Evolutionary conservation across 2,888 invertebrate species (phyloP), one percentile per base, ranked within the genome.

Genomic region (Phyllotreta striolata): DNA sequence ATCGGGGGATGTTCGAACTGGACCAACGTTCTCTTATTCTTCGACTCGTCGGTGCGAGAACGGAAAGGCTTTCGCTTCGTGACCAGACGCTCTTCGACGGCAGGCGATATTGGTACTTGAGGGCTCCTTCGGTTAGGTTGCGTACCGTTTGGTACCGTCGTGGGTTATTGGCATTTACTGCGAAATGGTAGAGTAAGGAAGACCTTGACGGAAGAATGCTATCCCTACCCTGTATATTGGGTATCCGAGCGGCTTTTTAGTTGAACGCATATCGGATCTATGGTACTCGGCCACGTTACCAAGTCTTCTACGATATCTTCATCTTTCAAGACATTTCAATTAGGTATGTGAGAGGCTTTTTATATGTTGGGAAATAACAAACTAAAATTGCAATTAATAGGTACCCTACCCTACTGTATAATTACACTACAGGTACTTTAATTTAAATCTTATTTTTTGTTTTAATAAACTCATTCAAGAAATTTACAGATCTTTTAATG

Each of bases 191-290:
- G 63, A 57, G 47, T 55, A 64, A 72, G 67, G 71, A 69, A 70
- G 72, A 71, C 76, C 76, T 76, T 76, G 76, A 70, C 71, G 68
- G 66, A 63, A 75, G 76, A 76, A 76, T 76, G 76, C 73, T 63
- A 69, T 70, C 74, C 73, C 73, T 70, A 71, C 72, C 69, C 62
- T 64, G 57, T 47, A 62, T 62, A 55, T 55, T 62, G 47, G 37
- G 37, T 55, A 41, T 49, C 55, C 47, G 60, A 60, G 60, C 43
- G n/a, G 63, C 60, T 66, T 49, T 60, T 56, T 54, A 49, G 41
- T 55, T 51, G 39, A 57, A 63, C 65, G 56, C n/a, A n/a, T 24
- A 24, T 24, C 24, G 24, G 24, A 24, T 24, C 24, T 24, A 24
- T 24, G 38, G 37, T 44, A 46, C 14, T 44, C 12, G 14, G 7